Evolutionary conservation across 2,113 vertebrate genomes (phyloP).

Genomic region (Labeo rohita): DNA sequence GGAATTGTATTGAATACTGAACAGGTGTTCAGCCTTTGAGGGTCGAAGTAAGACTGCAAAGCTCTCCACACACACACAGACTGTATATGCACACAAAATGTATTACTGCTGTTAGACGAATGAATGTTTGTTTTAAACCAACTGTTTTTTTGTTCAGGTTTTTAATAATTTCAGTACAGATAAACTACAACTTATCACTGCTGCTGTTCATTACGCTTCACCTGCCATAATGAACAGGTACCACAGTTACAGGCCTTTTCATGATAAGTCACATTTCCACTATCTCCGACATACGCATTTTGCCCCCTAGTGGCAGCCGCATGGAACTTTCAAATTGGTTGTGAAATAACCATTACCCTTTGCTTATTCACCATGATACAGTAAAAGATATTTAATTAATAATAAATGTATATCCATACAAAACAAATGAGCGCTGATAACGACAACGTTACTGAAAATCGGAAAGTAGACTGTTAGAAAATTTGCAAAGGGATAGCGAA

Average conservation of each 20-base stretch:
- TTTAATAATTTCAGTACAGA: background rate
- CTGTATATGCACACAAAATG: constrained; percentile 3
- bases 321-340: background rate
- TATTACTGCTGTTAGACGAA: constrained; percentile 27
- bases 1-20: background rate
- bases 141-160: background rate
- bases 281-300: background rate
- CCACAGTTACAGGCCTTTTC: background rate
- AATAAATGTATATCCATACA: background rate
- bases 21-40: constrained; percentile 7
- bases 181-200: background rate
- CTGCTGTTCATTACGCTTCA: background rate
- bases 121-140: constrained; percentile 25
- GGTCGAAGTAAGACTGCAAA: background rate
- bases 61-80: background rate
- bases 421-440: background rate
- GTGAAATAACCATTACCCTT: background rate
- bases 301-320: background rate
- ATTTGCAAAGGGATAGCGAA: background rate
- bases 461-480: background rate
- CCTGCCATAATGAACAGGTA: background rate
- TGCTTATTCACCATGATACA: background rate
- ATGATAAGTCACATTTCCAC: background rate
- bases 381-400: background rate
- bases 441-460: background rate